Conservation (phyloP, 2,113 vertebrate genomes). For the Boulengeromyrus knoepffleri region DNA sequence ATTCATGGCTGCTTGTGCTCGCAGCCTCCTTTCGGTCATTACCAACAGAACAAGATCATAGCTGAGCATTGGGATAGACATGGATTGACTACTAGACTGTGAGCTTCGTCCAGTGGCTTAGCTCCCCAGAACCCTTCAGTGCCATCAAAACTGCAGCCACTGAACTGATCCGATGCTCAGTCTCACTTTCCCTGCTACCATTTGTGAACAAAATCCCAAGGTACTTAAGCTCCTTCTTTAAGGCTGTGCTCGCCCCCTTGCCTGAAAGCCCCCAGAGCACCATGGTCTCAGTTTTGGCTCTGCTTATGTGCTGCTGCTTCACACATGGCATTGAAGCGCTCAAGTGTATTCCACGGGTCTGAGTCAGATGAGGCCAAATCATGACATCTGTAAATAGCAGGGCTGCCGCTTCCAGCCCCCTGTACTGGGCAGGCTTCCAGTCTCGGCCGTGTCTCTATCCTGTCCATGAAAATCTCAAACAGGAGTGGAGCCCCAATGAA, state of each 20-base stretch:
- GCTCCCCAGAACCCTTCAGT: background rate
- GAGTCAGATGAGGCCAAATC: background rate
- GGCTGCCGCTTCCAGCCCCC: background rate
- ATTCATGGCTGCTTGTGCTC: background rate
- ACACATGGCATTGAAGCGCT: background rate
- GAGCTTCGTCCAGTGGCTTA: background rate
- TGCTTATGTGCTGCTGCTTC: background rate
- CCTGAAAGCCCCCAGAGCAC: background rate
- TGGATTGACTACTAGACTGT: background rate
- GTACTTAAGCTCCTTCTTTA: background rate
- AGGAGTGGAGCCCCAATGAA: background rate
- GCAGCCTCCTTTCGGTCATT: background rate
- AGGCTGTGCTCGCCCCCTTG: background rate
- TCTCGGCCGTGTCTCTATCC: background rate
- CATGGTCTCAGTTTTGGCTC: background rate
- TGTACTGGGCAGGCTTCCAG: background rate
- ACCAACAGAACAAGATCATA: background rate
- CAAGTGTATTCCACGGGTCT: background rate
- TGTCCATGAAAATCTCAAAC: background rate
- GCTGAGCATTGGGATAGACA: background rate
- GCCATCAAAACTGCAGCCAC: background rate
- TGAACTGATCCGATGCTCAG: background rate
- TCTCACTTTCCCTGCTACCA: background rate
- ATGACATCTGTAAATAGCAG: background rate
- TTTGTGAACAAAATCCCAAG: background rate